phyloP scores from a whole-genome alignment of 2,113 vertebrate genomes.

The Kryptolebias marmoratus region DNA sequence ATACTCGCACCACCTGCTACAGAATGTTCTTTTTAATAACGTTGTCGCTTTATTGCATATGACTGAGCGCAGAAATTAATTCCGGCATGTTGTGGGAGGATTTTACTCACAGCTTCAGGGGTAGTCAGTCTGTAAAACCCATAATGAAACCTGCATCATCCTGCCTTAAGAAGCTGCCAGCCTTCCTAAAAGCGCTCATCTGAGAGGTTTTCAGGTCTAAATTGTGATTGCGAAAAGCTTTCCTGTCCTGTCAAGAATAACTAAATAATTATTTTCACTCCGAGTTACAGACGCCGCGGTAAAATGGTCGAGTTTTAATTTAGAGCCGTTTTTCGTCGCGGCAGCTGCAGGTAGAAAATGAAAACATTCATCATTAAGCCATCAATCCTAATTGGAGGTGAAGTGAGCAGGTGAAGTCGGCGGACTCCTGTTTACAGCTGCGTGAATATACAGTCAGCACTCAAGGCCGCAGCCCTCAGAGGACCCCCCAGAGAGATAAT shows the following conservation, averaged over 20 bases:
- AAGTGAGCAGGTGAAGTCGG: constrained; percentile 28
- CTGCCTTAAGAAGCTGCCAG: constrained; percentile 56
- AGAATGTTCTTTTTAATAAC: constrained; percentile 50
- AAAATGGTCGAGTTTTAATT: constrained; percentile 14
- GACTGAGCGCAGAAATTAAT: constrained; percentile 36
- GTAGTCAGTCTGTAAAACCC: constrained; percentile 62
- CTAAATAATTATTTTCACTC: constrained; percentile 29
- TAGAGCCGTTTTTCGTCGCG: neutral
- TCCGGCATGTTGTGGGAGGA: constrained; percentile 51
- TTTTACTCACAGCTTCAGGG: constrained; percentile 56
- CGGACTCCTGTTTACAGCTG: constrained; percentile 11
- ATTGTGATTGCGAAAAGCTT: constrained; percentile 34
- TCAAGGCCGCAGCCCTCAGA: constrained; percentile 39
- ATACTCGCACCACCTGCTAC: constrained; percentile 3
- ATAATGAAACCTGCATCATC: constrained; percentile 51
- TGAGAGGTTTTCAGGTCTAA: constrained; percentile 33
- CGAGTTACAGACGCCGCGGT: neutral
- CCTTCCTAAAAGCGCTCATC: constrained; percentile 56
- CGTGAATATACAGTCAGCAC: constrained; percentile 45
- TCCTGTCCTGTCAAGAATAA: constrained; percentile 34
- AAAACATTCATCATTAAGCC: constrained; percentile 29
- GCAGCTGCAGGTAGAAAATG: constrained; percentile 11
- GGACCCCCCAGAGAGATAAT: constrained; percentile 56
- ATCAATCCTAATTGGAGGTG: constrained; percentile 35
- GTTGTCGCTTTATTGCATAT: constrained; percentile 39